Evolutionary conservation across 2,797 vertebrate genomes (phyloP), one percentile per base, ranked within the genome.

Genomic region (Labroides dimidiatus): DNA sequence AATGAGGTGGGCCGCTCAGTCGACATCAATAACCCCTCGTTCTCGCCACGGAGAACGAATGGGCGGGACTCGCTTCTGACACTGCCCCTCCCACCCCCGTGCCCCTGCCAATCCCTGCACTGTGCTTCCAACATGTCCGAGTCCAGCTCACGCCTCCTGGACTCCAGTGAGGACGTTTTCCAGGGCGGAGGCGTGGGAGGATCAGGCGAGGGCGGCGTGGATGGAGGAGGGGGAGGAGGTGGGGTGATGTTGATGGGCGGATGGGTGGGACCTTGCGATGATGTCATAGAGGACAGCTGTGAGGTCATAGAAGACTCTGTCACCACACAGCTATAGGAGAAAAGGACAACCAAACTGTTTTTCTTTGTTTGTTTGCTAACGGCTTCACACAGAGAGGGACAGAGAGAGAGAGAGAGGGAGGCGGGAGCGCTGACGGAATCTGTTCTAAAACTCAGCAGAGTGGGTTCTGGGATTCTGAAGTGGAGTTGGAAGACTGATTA

Each of bases 81-180:
- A 69, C 72, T 93, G 80, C 89, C 93, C 77, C 91, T 90, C 39
- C 88, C 90, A 0, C 90, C 90, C 2, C 90, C 95, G 49, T 93
- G 95, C 81, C 94, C 95, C 89, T 94, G 95, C 92, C 95, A 95
- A 91, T 97, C 97, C 80, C 95, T 98, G 92, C 96, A 97, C 95
- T 97, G 96, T 93, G 94, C 94, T 94, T 96, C 97, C 94, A 96
- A 94, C 92, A 96, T 97, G 87, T 97, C 96, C 42, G 96, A 96
- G 91, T 98, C 97, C 86, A 98, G 96, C 89, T 94, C 96, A 19
- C 96, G 94, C 91, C 96, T 97, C 79, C 94, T 98, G 93, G 96
- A 97, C 95, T 97, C 97, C 0, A 96, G 94, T 20, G 96, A 97
- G 90, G 96, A 97, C 33, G 95, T 98, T 88, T 97, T 97, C 93